Evolutionary conservation across 2,797 vertebrate species (phyloP), one percentile per base, ranked within the genome.

Genomic region (Microctenopoma stevenorrisi): DNA sequence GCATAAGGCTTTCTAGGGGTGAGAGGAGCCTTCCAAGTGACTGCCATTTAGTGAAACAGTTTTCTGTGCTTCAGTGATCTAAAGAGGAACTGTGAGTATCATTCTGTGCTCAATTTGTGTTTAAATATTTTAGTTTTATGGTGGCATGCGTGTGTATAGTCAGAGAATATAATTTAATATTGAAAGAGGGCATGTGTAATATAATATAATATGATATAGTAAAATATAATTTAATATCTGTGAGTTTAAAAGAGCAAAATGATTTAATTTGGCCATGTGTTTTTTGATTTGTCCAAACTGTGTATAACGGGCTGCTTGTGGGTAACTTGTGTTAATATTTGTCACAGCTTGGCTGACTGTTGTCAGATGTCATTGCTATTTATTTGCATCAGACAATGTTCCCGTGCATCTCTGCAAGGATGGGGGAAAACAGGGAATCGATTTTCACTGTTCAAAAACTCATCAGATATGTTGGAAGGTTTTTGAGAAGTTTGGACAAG

Each of bases 81-180:
- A 62, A 75, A 79, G 77, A 81, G 43, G 82, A 88, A 63, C 80
- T 79, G 94, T 94, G 88, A 94, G 94, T 94, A 94, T 90, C 58
- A 38, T 65, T 77, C 71, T 81, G 52, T 76, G n/a, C 63, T 82
- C n/a, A 16, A 48, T 72, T 71, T 76, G 38, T 68, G 10, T 33
- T 64, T 52, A 54, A 18, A 26, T 61, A 10, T 69, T 69, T 54
- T 64, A 8, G 7, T 74, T 47, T 43, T 52, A 9, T 46, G 15
- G n/a, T 28, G 38, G 59, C 59, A n/a, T 64, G n/a, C 48, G 4
- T 46, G 3, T 58, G 1, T 33, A 3, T 11, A 59, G 38, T 37
- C 42, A 60, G 12, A 26, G 11, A 46, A 35, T 16, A n/a, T 8
- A 37, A 6, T 26, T 50, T 54, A 12, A 52, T 49, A 14, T 44